Base-by-base conservation (phyloP, 2,113 vertebrate species). In the Otis tarda region DNA sequence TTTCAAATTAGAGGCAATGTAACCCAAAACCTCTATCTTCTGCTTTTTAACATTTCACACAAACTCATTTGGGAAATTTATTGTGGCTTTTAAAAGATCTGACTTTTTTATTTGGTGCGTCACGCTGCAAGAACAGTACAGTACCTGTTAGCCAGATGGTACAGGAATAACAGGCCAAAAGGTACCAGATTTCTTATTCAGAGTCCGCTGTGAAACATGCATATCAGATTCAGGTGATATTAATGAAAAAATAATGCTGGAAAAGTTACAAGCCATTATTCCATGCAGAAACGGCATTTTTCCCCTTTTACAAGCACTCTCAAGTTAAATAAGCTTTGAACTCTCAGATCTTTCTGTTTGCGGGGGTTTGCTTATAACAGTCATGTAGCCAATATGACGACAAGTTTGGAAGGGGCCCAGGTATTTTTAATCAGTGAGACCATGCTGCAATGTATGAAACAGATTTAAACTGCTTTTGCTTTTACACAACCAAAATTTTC, bases 121-220 rank as follows among this genome's bases (percentile, higher is more conserved):
- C 96, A 97, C 91, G 53, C 95, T 97, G 96, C 93, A 97, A 94
- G 97, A 98, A 92, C 97, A 97, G 95, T 91, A 89, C 80, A 27
- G 97, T 98, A 98, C 98, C 98, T 98, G 98, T 84, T 91, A 78
- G 91, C 97, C 98, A 98, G 98, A 98, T 98, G 98, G 97, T 96
- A 96, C 89, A 87, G 91, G 92, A 83, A 97, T 90, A 94, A 64
- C 88, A 97, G 83, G 95, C 97, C 96, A 97, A 97, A 96, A 96
- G 78, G 95, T 95, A 98, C 96, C 96, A 97, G 96, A 98, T 97
- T 98, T 97, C 95, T 95, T 96, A 94, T 95, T 97, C 92, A 93
- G 96, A 94, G 84, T 97, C 96, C 97, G 89, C 86, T 97, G 92
- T 95, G 93, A 94, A 97, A 89, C 97, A 95, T 94, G 91, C 75